Evolutionary conservation across 1,140 invertebrate species (phyloP).

Genomic region (Lasioglossum baleicum): DNA sequence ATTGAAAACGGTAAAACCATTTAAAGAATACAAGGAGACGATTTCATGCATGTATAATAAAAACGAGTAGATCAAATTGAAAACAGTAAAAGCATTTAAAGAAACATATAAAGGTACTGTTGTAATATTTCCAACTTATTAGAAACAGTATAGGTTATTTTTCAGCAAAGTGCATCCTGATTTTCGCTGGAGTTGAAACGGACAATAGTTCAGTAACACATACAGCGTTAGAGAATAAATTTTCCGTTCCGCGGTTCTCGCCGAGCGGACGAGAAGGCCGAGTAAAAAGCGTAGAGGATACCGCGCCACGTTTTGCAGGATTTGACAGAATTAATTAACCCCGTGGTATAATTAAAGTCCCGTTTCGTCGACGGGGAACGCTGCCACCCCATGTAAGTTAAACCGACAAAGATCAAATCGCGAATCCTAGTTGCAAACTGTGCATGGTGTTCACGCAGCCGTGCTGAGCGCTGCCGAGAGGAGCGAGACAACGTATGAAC

Average conservation of each 20-base stretch:
- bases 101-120: no score
- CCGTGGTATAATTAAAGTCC: conserved; percentile 76
- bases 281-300: conserved; percentile 31
- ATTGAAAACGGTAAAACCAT: no score
- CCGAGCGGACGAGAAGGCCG: neutral
- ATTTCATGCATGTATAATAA: no score
- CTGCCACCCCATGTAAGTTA: conserved; percentile 55
- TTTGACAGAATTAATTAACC: conserved; percentile 74
- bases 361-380: conserved; percentile 60
- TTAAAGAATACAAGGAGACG: no score
- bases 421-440: conserved; percentile 68
- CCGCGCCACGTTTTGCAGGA: conserved; percentile 50
- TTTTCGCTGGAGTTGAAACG: no score
- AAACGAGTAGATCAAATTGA: no score
- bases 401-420: conserved; percentile 73
- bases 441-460: conserved; percentile 24
- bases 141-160: no score
- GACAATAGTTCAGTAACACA: neutral
- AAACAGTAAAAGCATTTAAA: no score
- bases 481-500: neutral
- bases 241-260: conserved; percentile 8
- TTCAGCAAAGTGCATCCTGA: no score
- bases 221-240: conserved; percentile 30
- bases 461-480: neutral
- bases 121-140: no score